Evolutionary conservation across 2,797 vertebrate genomes (phyloP).

Genomic region (Anas acuta): DNA sequence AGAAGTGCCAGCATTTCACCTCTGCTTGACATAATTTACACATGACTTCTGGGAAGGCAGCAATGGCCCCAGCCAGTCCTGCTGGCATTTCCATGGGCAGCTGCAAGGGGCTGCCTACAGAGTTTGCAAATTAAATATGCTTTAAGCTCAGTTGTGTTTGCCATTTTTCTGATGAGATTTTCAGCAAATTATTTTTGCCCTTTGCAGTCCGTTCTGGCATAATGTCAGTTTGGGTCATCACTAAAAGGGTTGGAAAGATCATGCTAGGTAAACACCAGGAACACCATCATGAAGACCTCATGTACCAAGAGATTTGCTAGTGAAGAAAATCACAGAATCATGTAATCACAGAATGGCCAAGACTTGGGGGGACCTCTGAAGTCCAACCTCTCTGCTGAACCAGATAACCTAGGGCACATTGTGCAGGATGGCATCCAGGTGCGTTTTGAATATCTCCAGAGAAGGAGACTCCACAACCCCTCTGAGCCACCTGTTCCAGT

Average conservation of each 20-base stretch:
- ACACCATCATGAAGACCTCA: background rate
- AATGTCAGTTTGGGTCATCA: background rate
- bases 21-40: background rate
- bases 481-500: no score
- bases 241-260: background rate
- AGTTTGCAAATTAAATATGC: background rate
- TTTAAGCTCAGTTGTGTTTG: constrained; percentile 1
- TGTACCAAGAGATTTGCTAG: background rate
- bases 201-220: background rate
- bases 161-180: background rate
- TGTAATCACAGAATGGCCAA: no score
- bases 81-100: background rate
- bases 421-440: no score
- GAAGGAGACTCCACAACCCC: no score
- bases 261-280: background rate
- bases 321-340: background rate
- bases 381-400: no score
- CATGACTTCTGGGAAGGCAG: background rate
- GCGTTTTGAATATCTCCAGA: no score
- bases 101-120: background rate
- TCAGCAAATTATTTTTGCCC: background rate
- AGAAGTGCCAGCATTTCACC: background rate
- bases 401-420: no score
- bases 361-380: no score
- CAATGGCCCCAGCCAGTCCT: background rate